Conservation (phyloP, 2,113 vertebrate genomes). For the Synodontis membranacea region DNA sequence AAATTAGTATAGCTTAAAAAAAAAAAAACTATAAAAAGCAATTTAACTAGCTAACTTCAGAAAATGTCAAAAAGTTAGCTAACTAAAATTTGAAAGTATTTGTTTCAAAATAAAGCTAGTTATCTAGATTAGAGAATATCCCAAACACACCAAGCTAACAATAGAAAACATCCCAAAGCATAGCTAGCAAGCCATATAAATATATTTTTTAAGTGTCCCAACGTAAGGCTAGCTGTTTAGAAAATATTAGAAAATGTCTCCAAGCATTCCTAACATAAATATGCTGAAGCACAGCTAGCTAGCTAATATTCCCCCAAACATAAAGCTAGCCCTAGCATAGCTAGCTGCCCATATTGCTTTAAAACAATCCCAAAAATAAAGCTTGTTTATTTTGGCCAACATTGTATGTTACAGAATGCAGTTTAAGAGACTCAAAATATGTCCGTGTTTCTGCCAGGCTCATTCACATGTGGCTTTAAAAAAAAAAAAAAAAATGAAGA, state of each 20-base stretch:
- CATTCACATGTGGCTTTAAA: conserved; percentile 43
- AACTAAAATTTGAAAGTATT: background rate
- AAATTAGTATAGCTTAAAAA: too few relatives aligned
- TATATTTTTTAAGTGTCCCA: background rate
- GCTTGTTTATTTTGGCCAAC: background rate
- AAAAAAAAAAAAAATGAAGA: too few relatives aligned
- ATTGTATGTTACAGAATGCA: too few relatives aligned
- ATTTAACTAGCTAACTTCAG: background rate
- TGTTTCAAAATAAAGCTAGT: background rate
- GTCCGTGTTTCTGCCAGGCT: conserved; percentile 52
- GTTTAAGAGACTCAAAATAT: too few relatives aligned
- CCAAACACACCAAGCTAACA: background rate
- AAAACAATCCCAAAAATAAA: background rate
- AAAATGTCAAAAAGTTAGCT: background rate
- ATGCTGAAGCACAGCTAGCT: background rate
- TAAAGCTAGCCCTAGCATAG: background rate
- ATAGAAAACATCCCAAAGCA: background rate
- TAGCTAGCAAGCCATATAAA: background rate
- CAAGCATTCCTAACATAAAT: too few relatives aligned
- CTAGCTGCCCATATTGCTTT: background rate
- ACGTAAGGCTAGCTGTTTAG: background rate
- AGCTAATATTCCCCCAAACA: background rate
- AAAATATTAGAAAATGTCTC: background rate
- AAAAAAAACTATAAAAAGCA: too few relatives aligned
- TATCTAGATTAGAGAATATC: background rate